A percentile compares a stretch with the other conserved stretches of the same genome.
These are phyloP conservation scores for Luehdorfia chinensis DNA, from an alignment of 1,140 invertebrate genomes.

Conservation along the genomic window DNA sequence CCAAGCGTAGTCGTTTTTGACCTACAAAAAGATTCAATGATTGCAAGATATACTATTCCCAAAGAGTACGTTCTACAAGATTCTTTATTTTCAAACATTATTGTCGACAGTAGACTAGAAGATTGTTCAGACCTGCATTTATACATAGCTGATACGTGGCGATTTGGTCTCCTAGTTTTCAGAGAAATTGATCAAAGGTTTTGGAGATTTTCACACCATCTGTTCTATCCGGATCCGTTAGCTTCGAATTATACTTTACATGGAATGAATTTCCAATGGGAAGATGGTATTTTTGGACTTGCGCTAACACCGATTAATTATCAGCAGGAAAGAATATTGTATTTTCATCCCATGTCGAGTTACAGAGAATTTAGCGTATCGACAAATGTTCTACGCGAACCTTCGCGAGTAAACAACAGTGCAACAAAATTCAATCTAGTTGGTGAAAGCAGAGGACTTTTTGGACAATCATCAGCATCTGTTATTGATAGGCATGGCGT, in stretches of 20 bases:
- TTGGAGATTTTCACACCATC: conserved; percentile 85
- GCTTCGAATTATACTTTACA: conserved; percentile 83
- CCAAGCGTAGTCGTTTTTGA: conserved; percentile 87
- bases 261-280: conserved; percentile 87
- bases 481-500: conserved; percentile 84
- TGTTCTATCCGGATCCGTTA: conserved; percentile 87
- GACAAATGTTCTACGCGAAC: conserved; percentile 80
- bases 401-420: conserved; percentile 74
- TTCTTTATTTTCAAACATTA: conserved; percentile 85
- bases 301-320: conserved; percentile 80
- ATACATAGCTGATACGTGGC: conserved; percentile 87
- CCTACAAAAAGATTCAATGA: conserved; percentile 79
- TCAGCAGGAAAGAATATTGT: conserved; percentile 80
- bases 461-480: conserved; percentile 84
- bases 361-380: conserved; percentile 85
- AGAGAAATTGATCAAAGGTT: conserved; percentile 81
- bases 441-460: conserved; percentile 79
- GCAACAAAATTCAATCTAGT: conserved; percentile 80
- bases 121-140: conserved; percentile 83
- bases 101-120: conserved; percentile 80
- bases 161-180: conserved; percentile 84
- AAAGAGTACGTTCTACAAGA: conserved; percentile 82
- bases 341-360: conserved; percentile 89
- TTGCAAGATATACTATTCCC: conserved; percentile 81
- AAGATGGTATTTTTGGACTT: conserved; percentile 88